A percentile compares a stretch with the other conserved stretches of the same genome.
Conservation (phyloP, 2,113 vertebrate species). For the Tenebrosternarchus preto region DNA sequence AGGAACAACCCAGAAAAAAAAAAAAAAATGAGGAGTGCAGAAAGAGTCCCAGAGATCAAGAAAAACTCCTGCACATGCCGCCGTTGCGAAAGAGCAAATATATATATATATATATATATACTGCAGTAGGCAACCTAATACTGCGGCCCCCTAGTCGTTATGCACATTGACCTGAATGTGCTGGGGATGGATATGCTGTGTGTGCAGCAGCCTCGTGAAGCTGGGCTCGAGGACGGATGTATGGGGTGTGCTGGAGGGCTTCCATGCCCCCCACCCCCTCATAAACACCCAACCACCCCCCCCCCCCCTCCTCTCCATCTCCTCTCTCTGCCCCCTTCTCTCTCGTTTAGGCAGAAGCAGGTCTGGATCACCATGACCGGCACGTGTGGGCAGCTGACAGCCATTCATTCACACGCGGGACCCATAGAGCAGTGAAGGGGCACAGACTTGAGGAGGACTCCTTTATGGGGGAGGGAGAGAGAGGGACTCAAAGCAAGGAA, state of each 20-base stretch:
- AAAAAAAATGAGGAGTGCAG: not conserved
- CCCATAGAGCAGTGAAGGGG: not conserved
- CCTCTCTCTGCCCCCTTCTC: not conserved
- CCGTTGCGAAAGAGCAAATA: not conserved
- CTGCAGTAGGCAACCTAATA: constrained; percentile 48
- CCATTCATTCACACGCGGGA: constrained; percentile 49
- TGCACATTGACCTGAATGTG: constrained; percentile 46
- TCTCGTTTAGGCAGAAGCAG: constrained; percentile 6
- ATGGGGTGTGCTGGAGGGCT: constrained; percentile 54
- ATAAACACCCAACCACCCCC: not conserved
- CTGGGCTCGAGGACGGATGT: constrained; percentile 50
- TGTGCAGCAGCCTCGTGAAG: constrained; percentile 38
- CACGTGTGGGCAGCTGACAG: constrained; percentile 52
- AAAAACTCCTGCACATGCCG: constrained; percentile 34
- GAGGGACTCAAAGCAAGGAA: not conserved
- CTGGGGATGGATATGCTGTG: constrained; percentile 53
- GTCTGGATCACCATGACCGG: constrained; percentile 49
- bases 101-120: not conserved
- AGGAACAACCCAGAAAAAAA: constrained; percentile 60
- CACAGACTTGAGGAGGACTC: not conserved
- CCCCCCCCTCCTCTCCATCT: not conserved
- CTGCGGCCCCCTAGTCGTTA: constrained; percentile 38
- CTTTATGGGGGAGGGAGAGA: not conserved
- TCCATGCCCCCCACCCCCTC: constrained; percentile 49
- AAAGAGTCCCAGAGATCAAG: not conserved